A percentile compares a stretch with the other conserved stretches of the same genome.
Conservation (phyloP, 2,888 invertebrate genomes). For the Clepsis dumicolana region DNA sequence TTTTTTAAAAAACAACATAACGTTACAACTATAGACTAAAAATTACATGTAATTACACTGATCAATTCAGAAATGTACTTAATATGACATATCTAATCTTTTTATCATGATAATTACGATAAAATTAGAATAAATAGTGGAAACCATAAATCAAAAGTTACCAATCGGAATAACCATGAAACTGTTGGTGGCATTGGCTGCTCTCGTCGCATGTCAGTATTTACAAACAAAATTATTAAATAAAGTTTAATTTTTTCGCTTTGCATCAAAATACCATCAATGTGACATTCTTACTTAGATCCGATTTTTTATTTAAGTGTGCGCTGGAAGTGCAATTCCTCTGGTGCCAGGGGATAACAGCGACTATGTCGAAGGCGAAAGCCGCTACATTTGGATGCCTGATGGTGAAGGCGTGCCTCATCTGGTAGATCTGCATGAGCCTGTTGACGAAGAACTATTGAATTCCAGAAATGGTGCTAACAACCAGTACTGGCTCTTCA, state of each 20-base stretch:
- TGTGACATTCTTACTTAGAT: background rate
- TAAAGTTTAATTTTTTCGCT: background rate
- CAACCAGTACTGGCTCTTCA: constrained; percentile 56
- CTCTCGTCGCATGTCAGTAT: constrained; percentile 58
- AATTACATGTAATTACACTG: background rate
- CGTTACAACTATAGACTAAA: background rate
- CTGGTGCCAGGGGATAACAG: constrained; percentile 53
- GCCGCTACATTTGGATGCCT: constrained; percentile 57
- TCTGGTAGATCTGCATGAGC: constrained; percentile 54
- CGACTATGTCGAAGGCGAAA: constrained; percentile 54
- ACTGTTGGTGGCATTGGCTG: constrained; percentile 54
- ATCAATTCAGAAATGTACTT: constrained; percentile 15
- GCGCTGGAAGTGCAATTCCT: constrained; percentile 41
- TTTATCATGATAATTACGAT: constrained; percentile 11
- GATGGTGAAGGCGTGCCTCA: constrained; percentile 52
- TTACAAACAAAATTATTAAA: background rate
- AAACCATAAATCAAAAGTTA: constrained; percentile 9
- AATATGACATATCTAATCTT: constrained; percentile 21
- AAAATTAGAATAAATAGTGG: constrained; percentile 25
- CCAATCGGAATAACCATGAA: constrained; percentile 53
- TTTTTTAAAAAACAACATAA: background rate
- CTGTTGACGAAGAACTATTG: constrained; percentile 40
- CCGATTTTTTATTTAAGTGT: constrained; percentile 21
- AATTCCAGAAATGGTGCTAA: constrained; percentile 50
- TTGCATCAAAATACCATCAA: background rate